Percentiles rank a stretch among this genome's conserved stretches.
phyloP scores from a whole-genome alignment of 2,797 vertebrate species.

The Echiichthys vipera region DNA sequence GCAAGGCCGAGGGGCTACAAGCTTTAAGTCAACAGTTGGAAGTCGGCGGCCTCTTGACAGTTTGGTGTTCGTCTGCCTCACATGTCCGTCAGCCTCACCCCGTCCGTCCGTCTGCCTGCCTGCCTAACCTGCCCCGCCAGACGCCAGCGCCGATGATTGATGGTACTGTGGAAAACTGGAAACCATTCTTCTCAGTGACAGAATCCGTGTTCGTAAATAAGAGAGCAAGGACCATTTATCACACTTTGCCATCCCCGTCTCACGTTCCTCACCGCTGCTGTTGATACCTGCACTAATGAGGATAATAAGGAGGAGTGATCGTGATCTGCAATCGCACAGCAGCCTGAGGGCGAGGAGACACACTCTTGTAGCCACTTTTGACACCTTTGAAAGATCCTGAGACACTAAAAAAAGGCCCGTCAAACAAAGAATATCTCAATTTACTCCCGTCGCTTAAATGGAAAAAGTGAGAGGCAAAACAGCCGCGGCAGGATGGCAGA shows the following conservation, averaged over 20 bases:
- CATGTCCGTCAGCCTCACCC: slow-evolving; percentile 40
- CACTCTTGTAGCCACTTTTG: not conserved
- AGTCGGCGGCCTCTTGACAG: slow-evolving; percentile 28
- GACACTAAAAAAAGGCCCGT: not conserved
- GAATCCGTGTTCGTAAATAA: slow-evolving; percentile 38
- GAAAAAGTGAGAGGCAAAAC: slow-evolving; percentile 49
- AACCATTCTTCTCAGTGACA: slow-evolving; percentile 47
- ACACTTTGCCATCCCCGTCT: slow-evolving; percentile 37
- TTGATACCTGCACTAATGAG: slow-evolving; percentile 36
- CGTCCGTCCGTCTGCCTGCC: slow-evolving; percentile 20
- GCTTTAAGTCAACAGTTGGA: slow-evolving; percentile 49
- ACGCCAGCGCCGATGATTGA: slow-evolving; percentile 60
- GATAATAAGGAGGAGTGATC: slow-evolving; percentile 30
- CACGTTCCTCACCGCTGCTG: slow-evolving; percentile 25
- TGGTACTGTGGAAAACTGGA: slow-evolving; percentile 44
- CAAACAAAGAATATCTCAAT: not conserved
- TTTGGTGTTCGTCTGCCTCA: slow-evolving; percentile 40
- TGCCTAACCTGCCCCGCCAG: slow-evolving; percentile 37
- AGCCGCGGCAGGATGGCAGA: not conserved
- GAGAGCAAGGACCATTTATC: slow-evolving; percentile 47
- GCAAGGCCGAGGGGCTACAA: slow-evolving; percentile 35
- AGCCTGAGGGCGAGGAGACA: slow-evolving; percentile 42
- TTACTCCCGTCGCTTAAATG: not conserved
- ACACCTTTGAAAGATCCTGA: not conserved
- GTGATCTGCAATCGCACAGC: slow-evolving; percentile 8